Percentiles rank a stretch among this genome's conserved stretches.
Evolutionary conservation across 2,113 vertebrate genomes (phyloP).

Genomic region (Oryzias javanicus): DNA sequence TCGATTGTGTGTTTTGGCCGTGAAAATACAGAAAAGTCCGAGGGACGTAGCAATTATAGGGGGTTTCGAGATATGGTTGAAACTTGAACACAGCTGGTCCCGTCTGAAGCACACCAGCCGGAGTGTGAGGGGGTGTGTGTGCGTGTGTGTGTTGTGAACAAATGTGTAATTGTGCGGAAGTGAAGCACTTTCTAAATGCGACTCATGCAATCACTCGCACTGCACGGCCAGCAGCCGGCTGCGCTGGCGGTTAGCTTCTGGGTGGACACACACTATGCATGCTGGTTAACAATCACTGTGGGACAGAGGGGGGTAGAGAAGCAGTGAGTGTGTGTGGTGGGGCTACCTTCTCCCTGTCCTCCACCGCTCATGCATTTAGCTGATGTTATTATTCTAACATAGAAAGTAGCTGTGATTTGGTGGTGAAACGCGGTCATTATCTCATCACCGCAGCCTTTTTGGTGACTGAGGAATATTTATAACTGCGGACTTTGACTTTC

Average conservation of each 20-base stretch:
- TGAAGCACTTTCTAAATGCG: constrained; percentile 67
- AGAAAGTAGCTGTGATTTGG: constrained; percentile 73
- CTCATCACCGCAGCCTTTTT: constrained; percentile 51
- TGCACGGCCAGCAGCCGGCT: constrained; percentile 40
- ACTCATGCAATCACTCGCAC: constrained; percentile 60
- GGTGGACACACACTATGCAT: constrained; percentile 67
- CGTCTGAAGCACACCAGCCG: constrained; percentile 35
- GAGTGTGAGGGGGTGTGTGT: constrained; percentile 10
- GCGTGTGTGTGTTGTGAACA: constrained; percentile 18
- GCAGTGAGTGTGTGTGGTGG: constrained; percentile 37
- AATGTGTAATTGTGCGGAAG: constrained; percentile 36
- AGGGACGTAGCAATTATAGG: constrained; percentile 67
- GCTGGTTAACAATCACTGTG: constrained; percentile 70
- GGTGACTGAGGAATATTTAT: constrained; percentile 68
- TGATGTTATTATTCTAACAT: constrained; percentile 71
- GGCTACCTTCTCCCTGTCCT: constrained; percentile 57
- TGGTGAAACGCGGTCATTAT: constrained; percentile 58
- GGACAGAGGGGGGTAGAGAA: constrained; percentile 23
- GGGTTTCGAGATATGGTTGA: constrained; percentile 68
- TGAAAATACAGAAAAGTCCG: constrained; percentile 58
- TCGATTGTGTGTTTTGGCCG: constrained; percentile 70
- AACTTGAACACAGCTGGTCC: constrained; percentile 60
- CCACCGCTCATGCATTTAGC: constrained; percentile 71
- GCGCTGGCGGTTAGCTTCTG: constrained; percentile 50
- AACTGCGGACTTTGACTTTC: constrained; percentile 47